A percentile compares a stretch with the other conserved stretches of the same genome.
Evolutionary conservation across 2,113 vertebrate genomes (phyloP).

Genomic region (Diphyllodes magnificus): DNA sequence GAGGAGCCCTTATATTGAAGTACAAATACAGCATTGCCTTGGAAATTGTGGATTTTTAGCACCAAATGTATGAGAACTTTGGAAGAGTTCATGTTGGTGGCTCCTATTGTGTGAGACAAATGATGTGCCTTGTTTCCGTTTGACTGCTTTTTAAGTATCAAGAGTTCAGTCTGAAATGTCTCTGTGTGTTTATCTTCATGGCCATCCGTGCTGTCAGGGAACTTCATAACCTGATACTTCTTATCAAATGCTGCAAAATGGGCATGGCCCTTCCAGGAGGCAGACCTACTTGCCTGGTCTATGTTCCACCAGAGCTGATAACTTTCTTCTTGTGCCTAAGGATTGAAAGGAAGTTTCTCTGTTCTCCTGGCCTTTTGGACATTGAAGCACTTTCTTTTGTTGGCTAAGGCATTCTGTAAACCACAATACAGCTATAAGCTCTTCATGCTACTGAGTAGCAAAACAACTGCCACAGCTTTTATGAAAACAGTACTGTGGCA

Average conservation of each 20-base stretch:
- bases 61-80: neutral
- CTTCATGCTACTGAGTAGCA: neutral
- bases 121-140: neutral
- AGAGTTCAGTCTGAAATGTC: neutral
- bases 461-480: neutral
- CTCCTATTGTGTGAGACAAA: neutral
- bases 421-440: neutral
- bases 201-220: neutral
- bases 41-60: neutral
- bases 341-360: neutral
- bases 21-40: neutral
- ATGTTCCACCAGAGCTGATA: neutral
- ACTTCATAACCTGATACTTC: neutral
- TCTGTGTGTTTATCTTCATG: neutral
- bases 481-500: neutral
- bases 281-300: neutral
- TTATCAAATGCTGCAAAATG: neutral
- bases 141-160: neutral
- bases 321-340: neutral
- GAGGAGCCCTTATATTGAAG: neutral
- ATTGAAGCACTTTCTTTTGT: neutral
- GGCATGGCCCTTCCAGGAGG: neutral
- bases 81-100: neutral
- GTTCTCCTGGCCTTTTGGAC: neutral
- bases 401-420: neutral